Evolutionary conservation across 2,797 vertebrate genomes (phyloP).

Genomic region (Tragelaphus oryx): DNA sequence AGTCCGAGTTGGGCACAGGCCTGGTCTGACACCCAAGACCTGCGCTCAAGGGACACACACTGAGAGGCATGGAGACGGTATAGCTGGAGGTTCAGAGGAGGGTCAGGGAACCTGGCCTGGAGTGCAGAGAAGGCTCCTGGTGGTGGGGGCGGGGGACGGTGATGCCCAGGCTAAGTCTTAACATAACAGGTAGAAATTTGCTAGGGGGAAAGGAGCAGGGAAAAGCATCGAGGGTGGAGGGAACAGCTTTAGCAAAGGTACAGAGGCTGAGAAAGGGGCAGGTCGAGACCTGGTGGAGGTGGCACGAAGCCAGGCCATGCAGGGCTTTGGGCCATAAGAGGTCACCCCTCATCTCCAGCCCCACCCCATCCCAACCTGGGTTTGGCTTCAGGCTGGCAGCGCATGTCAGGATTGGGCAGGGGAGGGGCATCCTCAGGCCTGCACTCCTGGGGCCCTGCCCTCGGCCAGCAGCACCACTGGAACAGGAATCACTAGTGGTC

Average conservation of each 20-base stretch:
- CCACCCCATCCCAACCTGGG: background rate
- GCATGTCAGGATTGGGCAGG: background rate
- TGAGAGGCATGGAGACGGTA: accelerated
- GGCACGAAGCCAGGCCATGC: background rate
- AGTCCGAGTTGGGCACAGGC: background rate
- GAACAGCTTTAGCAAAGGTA: background rate
- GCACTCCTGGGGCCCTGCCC: background rate
- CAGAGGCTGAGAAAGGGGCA: background rate
- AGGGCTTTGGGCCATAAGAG: background rate
- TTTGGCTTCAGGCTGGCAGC: background rate
- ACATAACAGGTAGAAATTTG: background rate
- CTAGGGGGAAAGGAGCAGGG: background rate
- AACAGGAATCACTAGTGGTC: background rate
- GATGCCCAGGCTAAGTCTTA: background rate
- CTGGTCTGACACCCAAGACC: background rate
- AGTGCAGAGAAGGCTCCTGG: background rate
- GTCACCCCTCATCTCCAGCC: background rate
- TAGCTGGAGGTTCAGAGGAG: background rate
- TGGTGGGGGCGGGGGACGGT: no score
- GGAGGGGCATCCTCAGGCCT: background rate
- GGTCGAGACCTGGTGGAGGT: background rate
- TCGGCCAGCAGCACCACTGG: background rate
- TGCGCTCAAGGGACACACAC: background rate
- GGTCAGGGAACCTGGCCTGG: background rate
- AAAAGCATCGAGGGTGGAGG: background rate